Base-by-base conservation (phyloP, 2,888 invertebrate species). In the Tipula confusa region DNA sequence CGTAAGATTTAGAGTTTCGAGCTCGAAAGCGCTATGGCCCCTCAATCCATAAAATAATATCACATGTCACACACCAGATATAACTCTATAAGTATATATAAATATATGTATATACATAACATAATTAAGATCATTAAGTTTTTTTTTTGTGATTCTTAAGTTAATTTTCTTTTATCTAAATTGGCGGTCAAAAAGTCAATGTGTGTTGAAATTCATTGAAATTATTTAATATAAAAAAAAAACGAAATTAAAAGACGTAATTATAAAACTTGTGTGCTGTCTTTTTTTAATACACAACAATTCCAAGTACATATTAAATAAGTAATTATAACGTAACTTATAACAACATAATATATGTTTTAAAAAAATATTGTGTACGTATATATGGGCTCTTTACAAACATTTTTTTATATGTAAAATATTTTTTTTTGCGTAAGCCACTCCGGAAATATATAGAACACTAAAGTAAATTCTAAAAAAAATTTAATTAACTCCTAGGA, bases 151-250 rank as follows among this genome's bases (percentile, higher is more conserved):
- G 0, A 43, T 43, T 43, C 15, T 24, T 64, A 24, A 11, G 64
- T 43, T n/a, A n/a, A 5, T 15, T 43, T n/a, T 13, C 9, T 64
- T 24, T 24, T 64, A 64, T 64, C 64, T 64, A 64, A 64, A 64
- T 64, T 64, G 64, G 24, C 64, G 64, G 64, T 64, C 64, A 64
- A 64, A 64, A 64, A 64, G 64, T 64, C 24, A 64, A 64, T 64
- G 64, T 64, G 64, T 64, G 64, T 43, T 43, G 15, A 43, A 43
- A 43, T 43, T 43, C 43, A 18, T 43, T 43, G 43, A 15, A 43
- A 43, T 43, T 43, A 43, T 15, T 15, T 43, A 43, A 43, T 5
- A 43, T n/a, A n/a, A 11, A 43, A 43, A 43, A 6, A 9, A 64
- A 43, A 43, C 43, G 43, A n/a, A 43, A 64, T 24, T 24, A 64